Conservation (phyloP, 2,888 invertebrate genomes). For the Dicranocentrus wangi region DNA sequence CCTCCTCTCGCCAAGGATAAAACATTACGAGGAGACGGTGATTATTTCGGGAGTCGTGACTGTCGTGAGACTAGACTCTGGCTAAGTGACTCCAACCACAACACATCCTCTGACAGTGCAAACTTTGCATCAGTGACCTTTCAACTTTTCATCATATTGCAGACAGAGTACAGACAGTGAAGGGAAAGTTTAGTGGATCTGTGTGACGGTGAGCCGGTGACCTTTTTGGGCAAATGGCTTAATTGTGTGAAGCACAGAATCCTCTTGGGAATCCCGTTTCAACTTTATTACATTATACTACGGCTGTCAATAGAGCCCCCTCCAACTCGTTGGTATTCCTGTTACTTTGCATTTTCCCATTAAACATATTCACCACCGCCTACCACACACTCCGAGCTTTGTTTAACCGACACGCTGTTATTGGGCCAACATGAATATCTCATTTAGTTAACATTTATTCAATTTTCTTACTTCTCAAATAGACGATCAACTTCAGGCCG, state of each 20-base stretch:
- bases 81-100: too few species aligned
- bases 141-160: conserved; percentile 31
- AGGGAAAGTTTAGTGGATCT: neutral
- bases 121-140: conserved; percentile 40
- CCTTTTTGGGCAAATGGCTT: conserved; percentile 39
- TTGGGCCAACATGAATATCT: neutral
- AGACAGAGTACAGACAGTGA: conserved; percentile 22
- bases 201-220: neutral
- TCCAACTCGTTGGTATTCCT: neutral
- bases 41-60: too few species aligned
- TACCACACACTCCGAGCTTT: too few species aligned
- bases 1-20: too few species aligned
- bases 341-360: neutral
- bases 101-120: neutral
- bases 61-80: too few species aligned
- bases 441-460: neutral
- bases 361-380: neutral
- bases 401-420: too few species aligned
- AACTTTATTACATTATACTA: too few species aligned
- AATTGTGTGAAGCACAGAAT: conserved; percentile 36
- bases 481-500: conserved; percentile 77
- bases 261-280: conserved; percentile 13
- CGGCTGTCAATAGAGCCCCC: too few species aligned
- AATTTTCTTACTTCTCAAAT: conserved; percentile 75
- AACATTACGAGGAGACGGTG: too few species aligned